Base-by-base conservation (phyloP, 2,113 vertebrate species). In the Machaerirhynchus nigripectus region DNA sequence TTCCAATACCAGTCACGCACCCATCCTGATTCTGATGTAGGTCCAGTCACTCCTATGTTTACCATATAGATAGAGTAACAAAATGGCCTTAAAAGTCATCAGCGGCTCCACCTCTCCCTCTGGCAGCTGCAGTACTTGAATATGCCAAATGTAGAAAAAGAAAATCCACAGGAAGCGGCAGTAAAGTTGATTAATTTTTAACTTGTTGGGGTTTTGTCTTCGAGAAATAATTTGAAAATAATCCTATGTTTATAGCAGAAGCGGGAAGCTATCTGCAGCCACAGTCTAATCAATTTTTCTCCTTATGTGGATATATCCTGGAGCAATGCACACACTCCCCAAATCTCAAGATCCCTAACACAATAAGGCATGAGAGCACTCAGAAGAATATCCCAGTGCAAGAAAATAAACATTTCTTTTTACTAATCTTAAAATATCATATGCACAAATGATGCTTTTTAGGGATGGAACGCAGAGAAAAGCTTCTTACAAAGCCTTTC, bases 291-390 rank as follows among this genome's bases (percentile, higher is more conserved):
- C 53, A 85, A 11, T 87, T 93, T 79, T 74, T 89, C 86, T 75
- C 75, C 85, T 90, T 40, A 31, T 57, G 74, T 67, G 59, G 75
- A 55, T 83, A 70, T 40, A 83, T 52, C 90, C 85, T 90, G 63
- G 11, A 85, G 87, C 93, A 70, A 80, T 35, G 21, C 53, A 85
- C 61, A 49, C 9, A 50, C 52, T 84, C 71, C 71, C 75, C 90
- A 96, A 86, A 86, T 56, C 96, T 90, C 96, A n/a, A 92, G 85
- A 75, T 88, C 84, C 90, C 87, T 71, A 90, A 86, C 76, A 93
- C 59, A 95, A 49, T 86, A 74, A 89, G 35, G 60, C 33, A 47
- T 19, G 35, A 90, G 14, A 5, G 4, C 57, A 63, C 68, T 74
- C 56, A 89, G 35, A 90, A 89, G 33, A 91, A n/a, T 37, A 85